Conservation (phyloP, 2,888 invertebrate species). For the Caenorhabditis uteleia region DNA sequence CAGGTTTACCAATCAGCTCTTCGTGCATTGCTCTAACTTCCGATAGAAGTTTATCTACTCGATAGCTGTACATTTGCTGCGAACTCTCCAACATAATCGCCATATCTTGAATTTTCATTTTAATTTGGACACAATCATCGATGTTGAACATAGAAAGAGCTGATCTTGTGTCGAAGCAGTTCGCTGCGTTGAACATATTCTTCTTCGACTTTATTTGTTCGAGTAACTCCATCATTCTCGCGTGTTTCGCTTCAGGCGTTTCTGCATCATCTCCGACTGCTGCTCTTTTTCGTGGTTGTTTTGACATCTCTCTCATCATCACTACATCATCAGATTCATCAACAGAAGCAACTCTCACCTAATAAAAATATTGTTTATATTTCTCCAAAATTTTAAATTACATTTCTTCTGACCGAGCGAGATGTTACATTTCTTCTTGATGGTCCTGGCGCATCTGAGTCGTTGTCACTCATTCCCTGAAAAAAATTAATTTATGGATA, state of each 20-base stretch:
- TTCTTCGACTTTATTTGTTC: background rate
- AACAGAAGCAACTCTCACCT: no score
- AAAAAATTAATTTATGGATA: no score
- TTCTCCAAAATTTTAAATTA: no score
- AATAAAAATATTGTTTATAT: no score
- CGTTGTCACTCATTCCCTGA: no score
- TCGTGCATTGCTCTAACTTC: slow-evolving; percentile 11
- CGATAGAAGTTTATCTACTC: slow-evolving; percentile 20
- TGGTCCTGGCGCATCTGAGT: no score
- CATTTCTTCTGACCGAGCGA: no score
- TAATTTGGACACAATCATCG: slow-evolving; percentile 12
- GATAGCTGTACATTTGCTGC: slow-evolving; percentile 11
- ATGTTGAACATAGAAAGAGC: slow-evolving; percentile 18
- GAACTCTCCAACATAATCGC: slow-evolving; percentile 24
- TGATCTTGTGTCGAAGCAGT: slow-evolving; percentile 22
- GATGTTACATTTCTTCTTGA: no score
- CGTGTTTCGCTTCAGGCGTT: background rate
- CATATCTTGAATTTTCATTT: slow-evolving; percentile 24
- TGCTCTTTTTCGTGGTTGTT: background rate
- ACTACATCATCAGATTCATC: no score
- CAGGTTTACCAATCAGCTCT: no score
- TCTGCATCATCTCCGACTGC: slow-evolving; percentile 1
- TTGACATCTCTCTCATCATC: no score
- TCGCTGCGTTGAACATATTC: background rate
- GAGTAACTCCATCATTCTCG: background rate